Conservation (phyloP, 2,888 invertebrate genomes). For the Macrophya alboannulata region DNA sequence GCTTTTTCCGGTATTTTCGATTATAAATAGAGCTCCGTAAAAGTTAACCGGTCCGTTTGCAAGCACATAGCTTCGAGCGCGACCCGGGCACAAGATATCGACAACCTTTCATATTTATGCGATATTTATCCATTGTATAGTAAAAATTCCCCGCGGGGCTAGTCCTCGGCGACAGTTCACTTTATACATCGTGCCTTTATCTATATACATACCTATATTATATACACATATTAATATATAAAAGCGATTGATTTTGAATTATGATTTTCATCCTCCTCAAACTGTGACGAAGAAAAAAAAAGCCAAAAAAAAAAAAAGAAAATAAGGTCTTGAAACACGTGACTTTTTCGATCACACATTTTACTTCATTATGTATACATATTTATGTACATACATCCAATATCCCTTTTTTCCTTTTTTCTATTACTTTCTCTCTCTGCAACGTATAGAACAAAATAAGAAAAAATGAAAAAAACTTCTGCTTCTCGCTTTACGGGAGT, state of each 20-base stretch:
- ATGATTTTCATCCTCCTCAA: neutral
- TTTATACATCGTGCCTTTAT: neutral
- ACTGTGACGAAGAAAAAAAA: too few species aligned
- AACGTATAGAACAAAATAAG: neutral
- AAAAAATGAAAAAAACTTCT: neutral
- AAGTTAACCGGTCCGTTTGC: neutral
- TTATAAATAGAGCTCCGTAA: neutral
- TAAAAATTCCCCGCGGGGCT: constrained; percentile 6
- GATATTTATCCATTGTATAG: constrained; percentile 46
- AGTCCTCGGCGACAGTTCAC: neutral
- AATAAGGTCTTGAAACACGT: too few species aligned
- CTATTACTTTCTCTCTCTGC: too few species aligned
- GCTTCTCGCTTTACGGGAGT: neutral
- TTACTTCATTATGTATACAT: too few species aligned
- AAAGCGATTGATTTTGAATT: neutral
- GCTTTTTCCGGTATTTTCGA: neutral
- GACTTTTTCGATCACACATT: too few species aligned
- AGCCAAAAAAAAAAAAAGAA: too few species aligned
- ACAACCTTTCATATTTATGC: constrained; percentile 48
- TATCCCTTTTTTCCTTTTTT: too few species aligned
- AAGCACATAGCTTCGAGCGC: constrained; percentile 17
- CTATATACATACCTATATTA: neutral
- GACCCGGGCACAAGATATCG: constrained; percentile 43
- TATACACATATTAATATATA: neutral
- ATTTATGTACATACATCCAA: too few species aligned